Evolutionary conservation across 2,113 vertebrate species (phyloP), one percentile per base, ranked within the genome.

Genomic region (Anguilla japonica): DNA sequence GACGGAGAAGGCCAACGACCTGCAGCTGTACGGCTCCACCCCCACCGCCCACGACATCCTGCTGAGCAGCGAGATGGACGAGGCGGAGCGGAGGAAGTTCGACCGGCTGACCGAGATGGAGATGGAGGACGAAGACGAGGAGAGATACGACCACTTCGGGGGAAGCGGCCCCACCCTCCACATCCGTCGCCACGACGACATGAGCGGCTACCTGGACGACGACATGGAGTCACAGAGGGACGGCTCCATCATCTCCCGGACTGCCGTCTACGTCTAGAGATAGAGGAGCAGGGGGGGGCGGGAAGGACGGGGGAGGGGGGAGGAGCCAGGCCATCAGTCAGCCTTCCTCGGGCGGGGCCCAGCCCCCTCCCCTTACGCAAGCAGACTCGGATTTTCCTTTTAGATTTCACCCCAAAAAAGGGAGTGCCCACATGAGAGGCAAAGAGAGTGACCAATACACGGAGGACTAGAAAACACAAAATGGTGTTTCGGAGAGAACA

Each of bases 191-290:
- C 89, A 93, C 60, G 93, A 93, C 82, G 91, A 93, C 29, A 91
- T 91, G 67, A 90, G 93, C 78, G 92, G 90, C 83, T 96, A 96
- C 89, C 83, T 96, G 3, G 96, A 96, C 79, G 97, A 98, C 71
- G 96, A 97, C 94, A 97, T 98, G 97, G 97, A 98, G 93, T 98
- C 97, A 22, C 97, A 97, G 90, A 92, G 96, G 34, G 97, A 98
- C 0, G 97, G 97, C 78, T 98, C 97, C 0, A 96, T 98, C 91
- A 98, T 98, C 91, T 98, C 97, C 13, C 95, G 96, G 93, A 95
- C 96, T 92, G 97, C 97, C 0, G 97, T 98, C 84, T 98, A 97
- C 0, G 97, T 98, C 92, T 98, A 96, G 95, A 89, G 88, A 80
- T 15, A 29, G 40, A 34, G 34, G 85, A 56, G 41, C 34, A 40